Percentiles rank a stretch among this genome's conserved stretches.
These are phyloP conservation scores for Ispidina picta DNA, from an alignment of 2,797 vertebrate genomes.

Conservation along the genomic window DNA sequence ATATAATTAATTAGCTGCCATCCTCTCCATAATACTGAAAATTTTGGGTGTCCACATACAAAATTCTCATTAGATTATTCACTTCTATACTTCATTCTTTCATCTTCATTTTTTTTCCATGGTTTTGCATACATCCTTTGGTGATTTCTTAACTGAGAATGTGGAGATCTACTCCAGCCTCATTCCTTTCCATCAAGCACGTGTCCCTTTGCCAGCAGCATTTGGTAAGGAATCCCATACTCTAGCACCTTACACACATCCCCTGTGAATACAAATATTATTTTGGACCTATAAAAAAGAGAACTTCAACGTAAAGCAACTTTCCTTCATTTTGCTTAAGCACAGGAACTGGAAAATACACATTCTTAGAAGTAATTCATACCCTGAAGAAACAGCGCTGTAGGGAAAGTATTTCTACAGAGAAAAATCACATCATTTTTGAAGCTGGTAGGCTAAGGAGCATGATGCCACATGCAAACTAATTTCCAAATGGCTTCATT, in stretches of 20 bases:
- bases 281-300: neutral
- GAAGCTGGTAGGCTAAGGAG: constrained; percentile 14
- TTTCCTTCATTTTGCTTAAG: constrained; percentile 12
- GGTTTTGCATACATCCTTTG: neutral
- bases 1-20: neutral
- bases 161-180: neutral
- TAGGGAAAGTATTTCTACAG: neutral
- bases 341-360: neutral
- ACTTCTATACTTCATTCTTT: neutral
- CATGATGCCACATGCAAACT: constrained; percentile 27
- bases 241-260: neutral
- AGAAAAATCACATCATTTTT: constrained; percentile 6
- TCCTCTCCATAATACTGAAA: neutral
- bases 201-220: neutral
- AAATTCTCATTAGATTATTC: neutral
- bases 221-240: neutral
- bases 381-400: neutral
- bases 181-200: neutral
- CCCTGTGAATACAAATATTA: neutral
- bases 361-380: neutral
- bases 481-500: constrained; percentile 56
- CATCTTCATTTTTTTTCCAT: neutral
- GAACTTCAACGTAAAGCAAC: neutral
- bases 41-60: neutral
- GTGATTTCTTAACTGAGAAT: neutral